These are phyloP conservation scores for Cinara cedri DNA, from an alignment of 2,888 invertebrate species.

Conservation along the genomic window DNA sequence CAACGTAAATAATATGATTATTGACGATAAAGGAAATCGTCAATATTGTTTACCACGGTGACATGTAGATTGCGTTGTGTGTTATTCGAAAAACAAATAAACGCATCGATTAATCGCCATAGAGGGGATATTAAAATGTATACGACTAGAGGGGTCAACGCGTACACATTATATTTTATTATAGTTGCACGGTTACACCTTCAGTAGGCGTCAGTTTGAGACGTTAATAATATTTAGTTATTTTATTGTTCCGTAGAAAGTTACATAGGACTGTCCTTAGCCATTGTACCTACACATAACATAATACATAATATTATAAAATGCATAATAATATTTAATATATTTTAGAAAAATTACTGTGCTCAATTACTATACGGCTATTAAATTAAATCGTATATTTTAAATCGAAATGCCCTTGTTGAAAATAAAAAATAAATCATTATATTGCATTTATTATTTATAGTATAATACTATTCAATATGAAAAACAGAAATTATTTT, in stretches of 20 bases:
- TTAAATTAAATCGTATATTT: too few species aligned
- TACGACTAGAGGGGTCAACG: background rate
- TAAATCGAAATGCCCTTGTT: too few species aligned
- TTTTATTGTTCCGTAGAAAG: background rate
- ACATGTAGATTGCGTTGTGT: conserved; percentile 37
- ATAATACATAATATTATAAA: too few species aligned
- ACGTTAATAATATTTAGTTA: background rate
- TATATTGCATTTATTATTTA: too few species aligned
- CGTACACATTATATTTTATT: background rate
- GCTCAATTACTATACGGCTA: too few species aligned
- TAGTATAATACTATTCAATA: too few species aligned
- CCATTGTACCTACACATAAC: background rate
- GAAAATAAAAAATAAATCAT: too few species aligned
- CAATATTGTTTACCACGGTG: background rate
- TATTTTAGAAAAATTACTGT: too few species aligned
- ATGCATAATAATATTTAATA: too few species aligned
- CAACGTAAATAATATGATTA: background rate
- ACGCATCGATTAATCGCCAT: too few species aligned
- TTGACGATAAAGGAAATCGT: background rate
- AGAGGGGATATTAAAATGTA: conserved; percentile 3
- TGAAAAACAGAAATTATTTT: too few species aligned
- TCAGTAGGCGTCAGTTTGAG: background rate
- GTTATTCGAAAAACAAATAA: background rate
- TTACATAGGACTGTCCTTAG: background rate
- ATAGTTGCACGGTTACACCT: too few species aligned